Evolutionary conservation across 2,113 vertebrate genomes (phyloP), one percentile per base, ranked within the genome.

Genomic region (Reinhardtius hippoglossoides): DNA sequence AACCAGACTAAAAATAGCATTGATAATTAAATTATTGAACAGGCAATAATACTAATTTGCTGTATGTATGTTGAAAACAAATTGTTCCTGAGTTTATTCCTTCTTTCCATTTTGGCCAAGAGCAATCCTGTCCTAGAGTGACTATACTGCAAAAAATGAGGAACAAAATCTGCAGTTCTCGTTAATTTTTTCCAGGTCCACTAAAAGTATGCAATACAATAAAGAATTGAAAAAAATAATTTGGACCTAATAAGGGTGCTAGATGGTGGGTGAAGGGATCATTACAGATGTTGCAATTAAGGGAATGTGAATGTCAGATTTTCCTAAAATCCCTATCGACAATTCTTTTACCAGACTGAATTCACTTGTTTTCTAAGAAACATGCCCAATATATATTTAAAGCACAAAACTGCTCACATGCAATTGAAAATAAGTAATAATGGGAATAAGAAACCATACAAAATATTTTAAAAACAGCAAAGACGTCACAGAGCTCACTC

Each of bases 401-500:
- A 63, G 21, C 26, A 48, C 54, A 48, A 55, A 78, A 72, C 56
- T 21, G 69, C 14, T 66, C 12, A 7, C 80, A 77, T 86, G 82
- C 78, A 76, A 4, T 68, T 35, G 20, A 62, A 46, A 70, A 27
- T 2, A 31, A 70, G 63, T 3, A 40, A 26, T n/a, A 54, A 71
- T 23, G 2, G 67, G 2, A 50, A 48, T 23, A 52, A 57, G 35
- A 37, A 59, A 6, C 3, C 3, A 21, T 61, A 52, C 52, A 57
- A 50, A 50, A 50, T 46, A 16, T 46, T 15, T 16, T 31, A 74
- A 35, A 68, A 69, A 52, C 67, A 42, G 42, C 4, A 23, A 61
- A 80, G 80, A 76, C 78, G 61, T 55, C 48, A 66, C 44, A 40
- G 18, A 57, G 27, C 31, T 79, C 78, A 81, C 69, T 82, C 80